Percentiles rank a stretch among this genome's conserved stretches.
Conservation (phyloP, 2,113 vertebrate genomes). For the Rousettus leschenaultii region DNA sequence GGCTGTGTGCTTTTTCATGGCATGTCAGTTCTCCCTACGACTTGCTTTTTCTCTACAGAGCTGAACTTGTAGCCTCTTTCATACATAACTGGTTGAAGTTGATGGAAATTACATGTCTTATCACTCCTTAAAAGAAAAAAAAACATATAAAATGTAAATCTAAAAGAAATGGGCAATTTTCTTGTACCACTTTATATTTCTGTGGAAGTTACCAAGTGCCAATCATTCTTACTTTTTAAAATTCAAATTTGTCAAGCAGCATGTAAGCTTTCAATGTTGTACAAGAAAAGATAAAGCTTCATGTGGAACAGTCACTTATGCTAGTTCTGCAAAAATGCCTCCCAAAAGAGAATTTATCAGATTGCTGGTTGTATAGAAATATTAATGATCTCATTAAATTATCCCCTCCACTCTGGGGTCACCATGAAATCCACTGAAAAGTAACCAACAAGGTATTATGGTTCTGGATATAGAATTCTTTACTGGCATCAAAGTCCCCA, state of each 20-base stretch:
- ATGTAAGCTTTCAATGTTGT: slow-evolving; percentile 44
- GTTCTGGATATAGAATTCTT: slow-evolving; percentile 52
- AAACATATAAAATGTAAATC: slow-evolving; percentile 68
- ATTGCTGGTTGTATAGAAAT: slow-evolving; percentile 52
- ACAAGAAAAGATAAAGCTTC: slow-evolving; percentile 66
- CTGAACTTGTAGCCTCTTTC: slow-evolving; percentile 59
- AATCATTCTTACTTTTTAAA: slow-evolving; percentile 72
- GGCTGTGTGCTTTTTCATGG: background rate
- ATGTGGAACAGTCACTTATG: slow-evolving; percentile 24
- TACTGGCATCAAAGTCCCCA: background rate
- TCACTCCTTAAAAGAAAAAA: slow-evolving; percentile 58
- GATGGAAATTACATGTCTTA: slow-evolving; percentile 75
- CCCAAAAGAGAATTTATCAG: slow-evolving; percentile 34
- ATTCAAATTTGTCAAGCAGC: slow-evolving; percentile 68
- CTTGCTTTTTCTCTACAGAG: slow-evolving; percentile 19
- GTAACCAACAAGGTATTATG: background rate
- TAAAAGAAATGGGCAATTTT: slow-evolving; percentile 75
- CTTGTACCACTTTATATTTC: slow-evolving; percentile 72
- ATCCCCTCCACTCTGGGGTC: slow-evolving; percentile 22
- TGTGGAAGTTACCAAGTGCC: slow-evolving; percentile 70
- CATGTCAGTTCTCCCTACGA: background rate
- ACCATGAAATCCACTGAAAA: background rate
- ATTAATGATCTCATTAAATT: slow-evolving; percentile 50
- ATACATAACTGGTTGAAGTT: slow-evolving; percentile 55
- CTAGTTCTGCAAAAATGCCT: slow-evolving; percentile 21